Base-by-base conservation (phyloP, 1,140 invertebrate species). In the Sinonovacula constricta region DNA sequence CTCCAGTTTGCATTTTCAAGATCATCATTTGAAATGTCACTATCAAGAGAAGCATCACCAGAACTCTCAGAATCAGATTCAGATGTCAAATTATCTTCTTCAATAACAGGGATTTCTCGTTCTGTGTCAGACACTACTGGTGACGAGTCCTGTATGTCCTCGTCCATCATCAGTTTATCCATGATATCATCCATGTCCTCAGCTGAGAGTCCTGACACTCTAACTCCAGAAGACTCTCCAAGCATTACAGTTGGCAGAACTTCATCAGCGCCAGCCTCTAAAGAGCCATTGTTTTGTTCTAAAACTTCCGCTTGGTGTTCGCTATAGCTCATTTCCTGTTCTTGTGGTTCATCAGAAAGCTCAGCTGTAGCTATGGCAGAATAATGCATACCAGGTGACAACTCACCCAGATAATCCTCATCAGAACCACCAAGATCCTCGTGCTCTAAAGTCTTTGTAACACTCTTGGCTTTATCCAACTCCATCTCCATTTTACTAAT, bases 11-110 rank as follows among this genome's bases (percentile, higher is more conserved):
- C 66, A 51, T 93, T 91, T 83, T 94, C 93, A 7, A 94, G 94
- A 90, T 97, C 95, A 85, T 98, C 96, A 67, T 95, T 94, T 30
- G 94, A 93, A 60, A 97, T 95, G 69, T 93, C 92, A 12, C 96
- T 96, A 93, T 98, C 95, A 71, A 94, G 57, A 14, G 39, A 93
- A 92, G 98, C 96, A 34, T 93, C 94, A 28, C 92, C 92, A 72
- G 94, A 93, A 7, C 93, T 92, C 91, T 95, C 56, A 60, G 49
- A 18, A 12, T 33, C 26, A 0, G 26, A 4, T 3, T 22, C 49
- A 33, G 57, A 62, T 74, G 31, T 30, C 1, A 59, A 62, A 1
- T 53, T 26, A 72, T 26, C 36, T 34, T 12, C 36, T 31, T 18
- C 30, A 10, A 31, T 10, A 12, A 33, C 24, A 36, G 18, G 18